phyloP scores from a whole-genome alignment of 2,797 vertebrate species.

The Amphiprion clarkii region DNA sequence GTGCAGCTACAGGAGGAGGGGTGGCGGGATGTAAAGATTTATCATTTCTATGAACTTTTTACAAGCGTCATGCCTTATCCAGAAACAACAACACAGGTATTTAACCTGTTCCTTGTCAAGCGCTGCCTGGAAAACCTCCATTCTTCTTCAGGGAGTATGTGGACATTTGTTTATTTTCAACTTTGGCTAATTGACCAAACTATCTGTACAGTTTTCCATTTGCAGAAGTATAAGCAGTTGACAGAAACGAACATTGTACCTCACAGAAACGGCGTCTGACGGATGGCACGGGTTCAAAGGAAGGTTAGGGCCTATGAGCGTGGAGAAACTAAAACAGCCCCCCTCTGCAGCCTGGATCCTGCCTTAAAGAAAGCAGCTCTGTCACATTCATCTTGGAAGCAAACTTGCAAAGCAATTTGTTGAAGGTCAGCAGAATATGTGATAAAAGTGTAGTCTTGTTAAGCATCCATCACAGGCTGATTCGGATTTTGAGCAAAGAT shows the following conservation, averaged over 20 bases:
- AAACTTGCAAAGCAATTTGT: constrained; percentile 85
- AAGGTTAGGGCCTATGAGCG: constrained; percentile 83
- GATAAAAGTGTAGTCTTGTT: constrained; percentile 87
- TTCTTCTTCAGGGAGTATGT: constrained; percentile 76
- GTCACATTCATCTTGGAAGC: constrained; percentile 79
- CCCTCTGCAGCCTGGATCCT: constrained; percentile 63
- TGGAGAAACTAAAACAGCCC: constrained; percentile 79
- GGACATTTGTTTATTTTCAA: constrained; percentile 86
- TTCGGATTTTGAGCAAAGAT: constrained; percentile 83
- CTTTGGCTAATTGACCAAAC: constrained; percentile 80
- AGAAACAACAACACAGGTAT: constrained; percentile 82
- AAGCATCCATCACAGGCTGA: constrained; percentile 84
- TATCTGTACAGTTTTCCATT: constrained; percentile 80
- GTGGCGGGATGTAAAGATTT: constrained; percentile 62
- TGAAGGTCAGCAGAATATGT: constrained; percentile 86
- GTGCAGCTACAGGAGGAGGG: constrained; percentile 50
- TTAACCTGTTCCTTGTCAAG: constrained; percentile 81
- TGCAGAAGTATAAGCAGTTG: constrained; percentile 43
- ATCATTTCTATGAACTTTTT: constrained; percentile 84
- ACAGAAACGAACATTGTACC: constrained; percentile 68
- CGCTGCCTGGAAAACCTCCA: constrained; percentile 76
- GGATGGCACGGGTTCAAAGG: constrained; percentile 87
- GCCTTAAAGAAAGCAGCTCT: constrained; percentile 74
- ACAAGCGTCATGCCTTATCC: constrained; percentile 80
- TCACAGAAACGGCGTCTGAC: constrained; percentile 77